Percentiles rank a stretch among this genome's conserved stretches.
Conservation (phyloP, 2,113 vertebrate species). For the Peucedramus taeniatus region DNA sequence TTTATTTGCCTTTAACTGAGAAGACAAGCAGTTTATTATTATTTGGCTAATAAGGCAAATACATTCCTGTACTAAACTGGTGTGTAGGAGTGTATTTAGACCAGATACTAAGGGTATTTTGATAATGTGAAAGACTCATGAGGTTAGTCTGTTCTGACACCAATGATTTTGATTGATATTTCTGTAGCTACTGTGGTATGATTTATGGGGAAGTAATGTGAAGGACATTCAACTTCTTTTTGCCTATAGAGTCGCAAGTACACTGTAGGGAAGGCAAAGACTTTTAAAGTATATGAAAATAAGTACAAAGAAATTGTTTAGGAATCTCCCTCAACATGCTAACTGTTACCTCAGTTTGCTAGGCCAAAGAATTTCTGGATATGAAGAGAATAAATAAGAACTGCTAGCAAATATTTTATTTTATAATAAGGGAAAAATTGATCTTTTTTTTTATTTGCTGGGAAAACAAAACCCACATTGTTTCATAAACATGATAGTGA, state of each 20-base stretch:
- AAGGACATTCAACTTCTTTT: not conserved
- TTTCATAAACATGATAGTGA: not conserved
- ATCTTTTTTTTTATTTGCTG: not conserved
- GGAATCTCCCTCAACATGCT: not conserved
- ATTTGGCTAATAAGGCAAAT: not conserved
- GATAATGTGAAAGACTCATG: not conserved
- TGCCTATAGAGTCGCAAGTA: not conserved
- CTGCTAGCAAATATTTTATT: not conserved
- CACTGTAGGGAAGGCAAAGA: not conserved
- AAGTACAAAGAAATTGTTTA: not conserved
- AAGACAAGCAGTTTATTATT: not conserved
- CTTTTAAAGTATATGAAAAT: not conserved
- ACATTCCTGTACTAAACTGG: not conserved
- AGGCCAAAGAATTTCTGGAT: not conserved
- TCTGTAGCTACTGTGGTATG: not conserved
- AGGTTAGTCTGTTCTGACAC: not conserved
- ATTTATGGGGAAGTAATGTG: not conserved
- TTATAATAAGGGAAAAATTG: not conserved
- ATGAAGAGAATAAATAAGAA: not conserved
- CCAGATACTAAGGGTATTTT: not conserved
- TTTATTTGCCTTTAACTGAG: not conserved
- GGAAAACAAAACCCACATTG: accelerated
- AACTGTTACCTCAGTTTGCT: not conserved
- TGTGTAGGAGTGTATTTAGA: not conserved
- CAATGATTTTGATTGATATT: not conserved